phyloP scores from a whole-genome alignment of 2,113 vertebrate species.

The Apodemus speciosus region DNA sequence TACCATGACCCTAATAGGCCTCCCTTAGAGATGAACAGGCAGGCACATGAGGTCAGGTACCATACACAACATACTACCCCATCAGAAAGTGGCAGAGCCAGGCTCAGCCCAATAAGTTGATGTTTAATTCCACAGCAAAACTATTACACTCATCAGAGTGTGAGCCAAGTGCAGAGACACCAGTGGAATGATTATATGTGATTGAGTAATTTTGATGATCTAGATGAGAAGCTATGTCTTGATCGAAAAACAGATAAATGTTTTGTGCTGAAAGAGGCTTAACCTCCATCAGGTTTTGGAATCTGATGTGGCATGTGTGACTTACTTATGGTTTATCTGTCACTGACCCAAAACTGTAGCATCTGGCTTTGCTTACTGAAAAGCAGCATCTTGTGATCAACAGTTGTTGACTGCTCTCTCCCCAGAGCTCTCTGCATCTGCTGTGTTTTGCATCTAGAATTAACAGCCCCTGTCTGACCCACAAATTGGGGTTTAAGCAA shows the following conservation, averaged over 20 bases:
- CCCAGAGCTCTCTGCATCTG: background rate
- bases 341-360: background rate
- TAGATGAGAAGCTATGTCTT: background rate
- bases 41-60: background rate
- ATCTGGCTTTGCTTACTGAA: constrained; percentile 54
- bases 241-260: constrained; percentile 14
- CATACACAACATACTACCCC: too few species aligned
- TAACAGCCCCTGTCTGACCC: background rate
- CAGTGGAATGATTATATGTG: background rate
- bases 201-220: background rate
- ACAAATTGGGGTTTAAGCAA: constrained; percentile 5
- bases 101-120: background rate
- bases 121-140: background rate
- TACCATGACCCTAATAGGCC: background rate
- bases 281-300: background rate
- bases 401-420: constrained; percentile 9
- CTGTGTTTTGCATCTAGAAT: constrained; percentile 20
- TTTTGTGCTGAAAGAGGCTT: constrained; percentile 7
- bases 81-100: background rate
- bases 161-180: background rate
- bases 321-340: constrained; percentile 35
- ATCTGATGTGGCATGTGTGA: background rate
- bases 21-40: background rate
- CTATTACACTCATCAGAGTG: background rate
- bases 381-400: constrained; percentile 23